Conservation (phyloP, 2,797 vertebrate genomes). For the Pseudotriccus pelzelni region DNA sequence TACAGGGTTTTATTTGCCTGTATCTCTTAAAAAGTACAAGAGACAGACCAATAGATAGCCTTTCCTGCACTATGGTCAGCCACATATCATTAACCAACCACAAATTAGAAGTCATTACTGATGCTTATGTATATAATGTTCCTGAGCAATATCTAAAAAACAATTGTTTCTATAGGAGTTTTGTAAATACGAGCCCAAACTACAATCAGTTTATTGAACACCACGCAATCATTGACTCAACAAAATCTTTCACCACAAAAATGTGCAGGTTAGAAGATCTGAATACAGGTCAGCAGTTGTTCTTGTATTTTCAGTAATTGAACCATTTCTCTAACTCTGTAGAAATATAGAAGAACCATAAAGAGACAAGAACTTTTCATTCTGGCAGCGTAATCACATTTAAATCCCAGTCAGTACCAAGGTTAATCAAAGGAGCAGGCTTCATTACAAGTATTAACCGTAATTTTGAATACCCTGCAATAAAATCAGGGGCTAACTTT, state of each 20-base stretch:
- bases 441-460: neutral
- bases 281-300: neutral
- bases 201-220: conserved; percentile 45
- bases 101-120: conserved; percentile 73
- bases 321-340: neutral
- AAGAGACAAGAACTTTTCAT: neutral
- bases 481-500: neutral
- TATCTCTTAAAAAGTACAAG: neutral
- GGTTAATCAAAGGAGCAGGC: neutral
- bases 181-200: conserved; percentile 61
- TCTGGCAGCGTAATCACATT: neutral
- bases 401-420: neutral
- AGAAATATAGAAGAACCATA: neutral
- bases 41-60: conserved; percentile 17
- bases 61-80: conserved; percentile 65
- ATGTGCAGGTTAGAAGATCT: neutral
- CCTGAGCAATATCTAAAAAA: conserved; percentile 66
- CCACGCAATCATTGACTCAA: neutral
- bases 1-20: conserved; percentile 12
- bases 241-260: conserved; percentile 40
- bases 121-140: conserved; percentile 69
- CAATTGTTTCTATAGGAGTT: conserved; percentile 62
- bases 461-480: neutral
- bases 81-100: conserved; percentile 66
- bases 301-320: neutral